Base-by-base conservation (phyloP, 2,797 vertebrate species). In the Xerus rutilus region DNA sequence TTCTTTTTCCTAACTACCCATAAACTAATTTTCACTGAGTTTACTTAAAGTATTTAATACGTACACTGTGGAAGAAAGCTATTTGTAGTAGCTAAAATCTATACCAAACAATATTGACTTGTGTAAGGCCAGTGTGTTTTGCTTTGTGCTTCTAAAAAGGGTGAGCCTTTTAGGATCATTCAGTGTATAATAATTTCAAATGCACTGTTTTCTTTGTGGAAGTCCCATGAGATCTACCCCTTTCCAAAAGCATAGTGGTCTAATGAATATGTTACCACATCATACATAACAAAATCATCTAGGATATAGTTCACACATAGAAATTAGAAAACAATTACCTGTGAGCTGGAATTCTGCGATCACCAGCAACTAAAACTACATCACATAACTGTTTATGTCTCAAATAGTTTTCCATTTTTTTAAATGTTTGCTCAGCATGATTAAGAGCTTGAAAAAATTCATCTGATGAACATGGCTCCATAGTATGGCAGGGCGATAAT, bases 401-500 rank as follows among this genome's bases (percentile, higher is more conserved):
- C 96, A 99, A 98, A 98, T 99, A 99, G 92, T 99, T 99, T 98
- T 99, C 99, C 99, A 99, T 99, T 98, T 99, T 99, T 97, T 99
- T 99, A 98, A 99, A 99, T 72, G 99, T 99, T 97, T 99, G 98
- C 92, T 99, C 99, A 4, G 99, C 99, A 1, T 99, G 99, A 97
- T 99, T 99, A 98, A 99, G 98, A 57, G 99, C 99, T 74, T 99
- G 99, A 98, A 99, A 99, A 98, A 99, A 99, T 97, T 99, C 99
- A 98, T 99, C 99, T 10, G 99, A 99, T 25, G 98, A 98, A 89
- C 99, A 99, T n/a, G 99, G 99, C 98, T 99, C 99, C 99, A 99
- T 99, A 25, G 99, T 99, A 95, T 99, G 99, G 95, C 98, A 99
- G 65, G 99, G 99, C 78, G 99, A 99, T 96, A 99, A 98, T 1